Evolutionary conservation across 2,797 vertebrate genomes (phyloP).

Genomic region (Scleropages formosus): DNA sequence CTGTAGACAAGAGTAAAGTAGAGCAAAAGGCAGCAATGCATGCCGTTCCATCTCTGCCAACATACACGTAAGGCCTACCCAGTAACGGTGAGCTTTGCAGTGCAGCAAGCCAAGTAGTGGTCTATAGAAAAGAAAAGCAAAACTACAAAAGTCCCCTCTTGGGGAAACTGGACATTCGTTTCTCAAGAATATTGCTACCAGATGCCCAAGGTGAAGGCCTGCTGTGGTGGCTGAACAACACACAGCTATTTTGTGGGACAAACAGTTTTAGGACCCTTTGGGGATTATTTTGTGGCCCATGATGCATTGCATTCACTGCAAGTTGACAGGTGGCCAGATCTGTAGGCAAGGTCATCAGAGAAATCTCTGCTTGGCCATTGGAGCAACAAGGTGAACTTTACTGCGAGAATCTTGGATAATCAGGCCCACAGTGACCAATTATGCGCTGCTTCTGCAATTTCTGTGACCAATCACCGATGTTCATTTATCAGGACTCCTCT

Average conservation of each 20-base stretch:
- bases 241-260: slow-evolving; percentile 10
- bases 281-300: slow-evolving; percentile 10
- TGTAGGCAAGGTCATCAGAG: slow-evolving; percentile 14
- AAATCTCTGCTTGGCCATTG: slow-evolving; percentile 26
- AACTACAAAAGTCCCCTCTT: not conserved
- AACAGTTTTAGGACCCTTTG: slow-evolving; percentile 22
- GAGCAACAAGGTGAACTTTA: slow-evolving; percentile 30
- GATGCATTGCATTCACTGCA: slow-evolving; percentile 17
- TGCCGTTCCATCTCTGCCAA: not conserved
- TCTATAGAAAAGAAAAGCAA: not conserved
- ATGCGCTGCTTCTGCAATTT: slow-evolving; percentile 38
- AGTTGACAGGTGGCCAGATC: slow-evolving; percentile 24
- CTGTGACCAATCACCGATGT: slow-evolving; percentile 40
- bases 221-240: not conserved
- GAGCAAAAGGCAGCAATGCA: not conserved
- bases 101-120: not conserved
- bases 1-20: not conserved
- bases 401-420: slow-evolving; percentile 37
- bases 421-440: slow-evolving; percentile 60
- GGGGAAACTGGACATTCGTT: slow-evolving; percentile 11
- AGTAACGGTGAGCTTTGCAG: not conserved
- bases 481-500: slow-evolving; percentile 19
- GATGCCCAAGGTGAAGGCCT: not conserved
- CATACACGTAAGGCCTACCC: not conserved
- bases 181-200: slow-evolving; percentile 15